A percentile compares a stretch with the other conserved stretches of the same genome.
phyloP scores from a whole-genome alignment of 2,113 vertebrate genomes.

The Dasyornis broadbenti region DNA sequence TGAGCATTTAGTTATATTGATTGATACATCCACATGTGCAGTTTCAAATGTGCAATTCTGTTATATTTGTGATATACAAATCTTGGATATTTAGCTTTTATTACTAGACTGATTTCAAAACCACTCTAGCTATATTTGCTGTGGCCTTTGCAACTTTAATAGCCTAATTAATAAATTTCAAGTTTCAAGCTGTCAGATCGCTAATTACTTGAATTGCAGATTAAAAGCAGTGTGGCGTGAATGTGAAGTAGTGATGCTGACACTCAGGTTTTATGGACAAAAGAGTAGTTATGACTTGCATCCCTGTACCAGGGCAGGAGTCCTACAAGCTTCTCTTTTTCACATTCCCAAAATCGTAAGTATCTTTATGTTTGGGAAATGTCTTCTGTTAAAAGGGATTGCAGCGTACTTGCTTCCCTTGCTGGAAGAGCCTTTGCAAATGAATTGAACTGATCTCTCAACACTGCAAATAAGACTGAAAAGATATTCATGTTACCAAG shows the following conservation, averaged over 20 bases:
- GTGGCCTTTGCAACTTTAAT: constrained; percentile 53
- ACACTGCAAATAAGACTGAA: neutral
- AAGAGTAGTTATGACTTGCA: constrained; percentile 5
- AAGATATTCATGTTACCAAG: neutral
- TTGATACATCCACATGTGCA: rapidly evolving
- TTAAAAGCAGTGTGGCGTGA: constrained; percentile 17
- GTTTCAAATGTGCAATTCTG: neutral
- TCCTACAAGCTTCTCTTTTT: neutral
- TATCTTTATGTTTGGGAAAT: neutral
- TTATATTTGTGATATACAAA: neutral
- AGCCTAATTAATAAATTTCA: constrained; percentile 55
- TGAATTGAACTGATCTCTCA: neutral
- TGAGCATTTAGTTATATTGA: neutral
- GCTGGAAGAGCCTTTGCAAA: neutral
- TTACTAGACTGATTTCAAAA: constrained; percentile 27
- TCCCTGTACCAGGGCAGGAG: neutral
- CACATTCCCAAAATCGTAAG: neutral
- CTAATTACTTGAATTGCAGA: constrained; percentile 53
- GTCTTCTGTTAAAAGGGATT: neutral
- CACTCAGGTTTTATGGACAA: neutral
- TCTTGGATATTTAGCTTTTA: constrained; percentile 4
- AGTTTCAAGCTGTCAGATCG: constrained; percentile 31
- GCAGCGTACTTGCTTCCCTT: neutral
- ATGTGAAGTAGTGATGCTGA: constrained; percentile 5
- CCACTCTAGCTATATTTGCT: neutral